Base-by-base conservation (phyloP, 2,888 invertebrate species). In the Drosophila yooni region DNA sequence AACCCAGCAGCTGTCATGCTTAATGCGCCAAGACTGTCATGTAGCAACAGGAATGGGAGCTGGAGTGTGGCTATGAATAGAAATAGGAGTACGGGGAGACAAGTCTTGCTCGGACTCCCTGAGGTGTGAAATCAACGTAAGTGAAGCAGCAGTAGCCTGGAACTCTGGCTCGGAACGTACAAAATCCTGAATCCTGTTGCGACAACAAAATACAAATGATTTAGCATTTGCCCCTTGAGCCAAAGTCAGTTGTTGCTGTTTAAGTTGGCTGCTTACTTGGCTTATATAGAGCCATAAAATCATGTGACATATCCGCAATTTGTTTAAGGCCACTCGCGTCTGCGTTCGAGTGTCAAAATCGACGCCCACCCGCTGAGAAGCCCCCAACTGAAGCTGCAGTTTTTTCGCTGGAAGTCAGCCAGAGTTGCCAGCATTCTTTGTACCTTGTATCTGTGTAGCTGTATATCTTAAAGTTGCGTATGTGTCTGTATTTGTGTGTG, bases 291-390 rank as follows among this genome's bases (percentile, higher is more conserved):
- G 78, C 65, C 82, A 88, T 88, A 88, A 88, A 88, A 73, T 91
- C 88, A 54, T 90, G 88, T 89, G 88, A 88, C 88, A 88, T 88
- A 89, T 91, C 91, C 91, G 88, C 88, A 89, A 91, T 91, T 88
- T 88, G 56, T 85, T 89, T 85, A 90, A 88, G 77, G 72, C 76
- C 62, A 74, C 68, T 75, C 59, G 69, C 67, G 70, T 62, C 60
- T 66, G 72, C 84, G 64, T 76, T 73, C 89, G 79, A 84, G 88
- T 88, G 90, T 88, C 90, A 88, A 91, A 85, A 88, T 88, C 74
- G 82, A 74, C 74, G 85, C 82, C 66, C 89, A 65, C 88, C 88
- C 82, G 90, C 78, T 87, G 88, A 25, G 85, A 71, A 38, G 18
- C 40, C 58, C 50, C 58, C 62, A 50, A 40, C 52, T 58, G 60